Base-by-base conservation (phyloP, 2,113 vertebrate species). In the Datnioides undecimradiatus region DNA sequence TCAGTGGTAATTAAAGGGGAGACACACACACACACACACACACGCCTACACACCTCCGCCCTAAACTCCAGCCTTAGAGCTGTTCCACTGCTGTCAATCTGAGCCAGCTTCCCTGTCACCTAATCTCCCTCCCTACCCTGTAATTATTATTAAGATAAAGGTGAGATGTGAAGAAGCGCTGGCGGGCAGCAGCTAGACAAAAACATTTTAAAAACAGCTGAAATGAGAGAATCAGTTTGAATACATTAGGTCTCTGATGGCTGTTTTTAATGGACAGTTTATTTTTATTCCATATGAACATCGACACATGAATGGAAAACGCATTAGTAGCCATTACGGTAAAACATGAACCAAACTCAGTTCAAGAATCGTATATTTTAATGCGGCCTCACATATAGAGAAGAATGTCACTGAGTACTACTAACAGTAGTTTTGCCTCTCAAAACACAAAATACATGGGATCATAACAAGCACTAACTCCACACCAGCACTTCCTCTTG, bases 101-200 rank as follows among this genome's bases (percentile, higher is more conserved):
- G 13, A 29, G 12, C 6, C 16, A 7, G 10, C 58, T 43, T 45
- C 34, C 46, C 43, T 73, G 59, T 68, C 51, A 36, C 43, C 43
- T 71, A 16, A 49, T 48, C 9, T 34, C 19, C 58, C 9, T 43
- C 31, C 54, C 14, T 63, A 34, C 7, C 59, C 63, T 81, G 75
- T 57, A 62, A 88, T 86, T 76, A 68, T 73, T 66, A 48, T 67
- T 27, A 76, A 13, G 7, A 34, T n/a, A n/a, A 14, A 55, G 33
- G 31, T 71, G 36, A 76, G 25, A 41, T 3, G 63, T 52, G 29
- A 86, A 21, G 51, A 73, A 38, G 52, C 7, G 19, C 19, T 36
- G 9, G 16, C 31, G 71, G 58, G 31, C 31, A 5, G 19, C 10
- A 65, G 2, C 43, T 36, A 33, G 0, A 7, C 23, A 38, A 41